Percentiles rank a stretch among this genome's conserved stretches.
phyloP scores from a whole-genome alignment of 2,888 invertebrate species.

The Caenorhabditis becei region DNA sequence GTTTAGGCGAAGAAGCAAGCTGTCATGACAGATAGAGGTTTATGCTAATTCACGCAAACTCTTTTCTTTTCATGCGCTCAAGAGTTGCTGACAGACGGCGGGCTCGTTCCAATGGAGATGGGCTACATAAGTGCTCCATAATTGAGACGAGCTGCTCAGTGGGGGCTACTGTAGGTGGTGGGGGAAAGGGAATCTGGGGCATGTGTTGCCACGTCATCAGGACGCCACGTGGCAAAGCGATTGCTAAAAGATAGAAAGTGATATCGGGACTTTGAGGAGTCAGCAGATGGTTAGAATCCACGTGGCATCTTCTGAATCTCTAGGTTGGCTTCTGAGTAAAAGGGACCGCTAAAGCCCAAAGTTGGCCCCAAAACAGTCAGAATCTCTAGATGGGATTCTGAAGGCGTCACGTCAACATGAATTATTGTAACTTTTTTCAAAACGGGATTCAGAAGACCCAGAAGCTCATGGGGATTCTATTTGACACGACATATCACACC shows the following conservation, averaged over 20 bases:
- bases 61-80: constrained; percentile 40
- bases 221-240: neutral
- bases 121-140: constrained; percentile 39
- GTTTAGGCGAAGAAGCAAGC: constrained; percentile 22
- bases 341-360: no score
- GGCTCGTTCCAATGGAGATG: constrained; percentile 37
- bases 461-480: no score
- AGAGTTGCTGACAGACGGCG: constrained; percentile 63
- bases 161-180: neutral
- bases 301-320: no score
- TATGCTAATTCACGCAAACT: constrained; percentile 53
- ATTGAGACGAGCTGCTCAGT: constrained; percentile 22
- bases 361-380: no score
- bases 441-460: no score
- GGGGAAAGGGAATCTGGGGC: neutral
- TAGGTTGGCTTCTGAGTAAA: no score
- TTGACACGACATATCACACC: no score
- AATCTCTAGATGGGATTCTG: no score
- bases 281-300: no score
- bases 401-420: no score
- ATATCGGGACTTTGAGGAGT: no score
- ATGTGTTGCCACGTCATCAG: constrained; percentile 2
- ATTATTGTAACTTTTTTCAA: no score
- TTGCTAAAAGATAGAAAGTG: neutral
- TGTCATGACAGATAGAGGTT: constrained; percentile 58